phyloP scores from a whole-genome alignment of 2,113 vertebrate genomes.

The Myxocyprinus asiaticus region DNA sequence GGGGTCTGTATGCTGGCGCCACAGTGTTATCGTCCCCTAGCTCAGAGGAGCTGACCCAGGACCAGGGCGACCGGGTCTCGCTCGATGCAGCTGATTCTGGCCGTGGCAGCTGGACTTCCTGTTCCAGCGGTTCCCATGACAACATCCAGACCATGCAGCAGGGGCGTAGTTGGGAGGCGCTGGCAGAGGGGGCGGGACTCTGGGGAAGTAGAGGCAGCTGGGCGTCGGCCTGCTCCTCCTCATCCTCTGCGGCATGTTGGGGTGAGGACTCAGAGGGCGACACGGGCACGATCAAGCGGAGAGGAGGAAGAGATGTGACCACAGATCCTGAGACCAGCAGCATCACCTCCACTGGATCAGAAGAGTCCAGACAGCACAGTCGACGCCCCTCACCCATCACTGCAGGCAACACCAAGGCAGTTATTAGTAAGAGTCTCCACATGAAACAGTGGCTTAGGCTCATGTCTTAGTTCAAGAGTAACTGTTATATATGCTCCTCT shows the following conservation, averaged over 20 bases:
- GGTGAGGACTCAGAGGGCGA: slow-evolving; percentile 97
- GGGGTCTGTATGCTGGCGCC: slow-evolving; percentile 85
- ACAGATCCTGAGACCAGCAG: slow-evolving; percentile 87
- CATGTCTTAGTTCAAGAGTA: too few relatives aligned
- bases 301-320: slow-evolving; percentile 93
- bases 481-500: too few relatives aligned
- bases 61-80: slow-evolving; percentile 93
- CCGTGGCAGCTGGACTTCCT: slow-evolving; percentile 97
- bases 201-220: slow-evolving; percentile 91
- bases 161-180: slow-evolving; percentile 94
- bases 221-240: slow-evolving; percentile 82
- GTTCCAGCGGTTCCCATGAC: slow-evolving; percentile 96
- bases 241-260: slow-evolving; percentile 93
- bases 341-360: slow-evolving; percentile 82
- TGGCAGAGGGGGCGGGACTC: slow-evolving; percentile 77
- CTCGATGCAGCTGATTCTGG: slow-evolving; percentile 96
- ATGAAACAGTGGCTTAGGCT: too few relatives aligned
- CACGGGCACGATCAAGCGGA: slow-evolving; percentile 95
- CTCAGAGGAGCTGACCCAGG: slow-evolving; percentile 94
- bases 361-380: slow-evolving; percentile 85
- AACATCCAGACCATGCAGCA: slow-evolving; percentile 98
- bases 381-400: slow-evolving; percentile 81
- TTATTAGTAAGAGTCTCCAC: slow-evolving; percentile 74
- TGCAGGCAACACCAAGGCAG: slow-evolving; percentile 81
- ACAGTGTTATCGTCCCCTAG: slow-evolving; percentile 93